Base-by-base conservation (phyloP, 1,140 invertebrate genomes). In the Adelges cooleyi region DNA sequence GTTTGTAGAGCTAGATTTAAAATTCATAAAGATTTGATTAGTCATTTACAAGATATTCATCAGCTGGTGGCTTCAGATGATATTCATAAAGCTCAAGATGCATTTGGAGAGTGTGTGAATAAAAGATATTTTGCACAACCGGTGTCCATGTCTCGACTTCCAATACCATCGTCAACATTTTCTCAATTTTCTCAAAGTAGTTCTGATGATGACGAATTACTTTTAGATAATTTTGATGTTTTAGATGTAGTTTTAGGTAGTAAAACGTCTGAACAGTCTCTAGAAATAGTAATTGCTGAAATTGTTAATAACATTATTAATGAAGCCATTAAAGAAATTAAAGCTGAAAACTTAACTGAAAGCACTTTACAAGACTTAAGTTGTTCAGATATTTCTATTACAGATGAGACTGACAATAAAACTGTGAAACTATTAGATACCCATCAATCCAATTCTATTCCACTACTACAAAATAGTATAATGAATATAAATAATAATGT, bases 151-250 rank as follows among this genome's bases (percentile, higher is more conserved):
- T 46, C 42, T 33, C 56, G 1, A 62, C 25, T 62, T 62, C 56
- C 42, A 48, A 62, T 62, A 46, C 25, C 56, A 15, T 13, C 56
- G 20, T 46, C 40, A 46, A 29, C 23, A 48, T 18, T 9, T 18
- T 48, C 25, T 62, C 56, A 48, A 62, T 29, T 48, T 20, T 62
- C 42, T 29, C 27, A 46, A 18, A 62, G 42, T 62, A 62, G 56
- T n/a, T 62, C 56, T 22, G 56, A 62, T 46, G 56, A 62, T 48
- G 56, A 62, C n/a, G 56, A 62, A 22, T 48, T 62, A 62, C 17
- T 33, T 15, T 62, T 62, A 48, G 56, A 62, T 46, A 48, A 62
- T 15, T 2, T 48, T 15, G 56, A 62, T 48, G 56, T 62, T 4
- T 48, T 62, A 20, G 42, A 62, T 4, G 18, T 62, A 1, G 42